Evolutionary conservation across 1,140 invertebrate genomes (phyloP).

Genomic region (Paraescarpia echinospica): DNA sequence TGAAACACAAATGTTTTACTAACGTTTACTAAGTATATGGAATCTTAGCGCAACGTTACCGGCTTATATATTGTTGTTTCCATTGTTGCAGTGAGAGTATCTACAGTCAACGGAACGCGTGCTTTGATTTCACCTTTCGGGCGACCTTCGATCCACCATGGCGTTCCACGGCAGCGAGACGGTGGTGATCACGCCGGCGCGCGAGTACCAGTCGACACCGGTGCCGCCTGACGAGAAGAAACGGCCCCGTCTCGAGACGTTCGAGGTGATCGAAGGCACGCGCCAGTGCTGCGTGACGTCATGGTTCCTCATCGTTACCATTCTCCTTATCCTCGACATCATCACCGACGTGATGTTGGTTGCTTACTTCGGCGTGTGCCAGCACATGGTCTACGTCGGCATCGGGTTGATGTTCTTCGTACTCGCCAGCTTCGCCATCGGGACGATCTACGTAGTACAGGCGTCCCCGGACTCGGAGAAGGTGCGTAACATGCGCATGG

Average conservation of each 20-base stretch:
- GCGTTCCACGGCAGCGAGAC: not conserved
- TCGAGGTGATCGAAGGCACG: not conserved
- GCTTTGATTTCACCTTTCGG: not conserved
- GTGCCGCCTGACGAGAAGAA: not conserved
- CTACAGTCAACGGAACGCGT: not conserved
- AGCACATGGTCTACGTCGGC: conserved; percentile 14
- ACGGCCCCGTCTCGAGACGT: not conserved
- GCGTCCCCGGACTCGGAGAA: not conserved
- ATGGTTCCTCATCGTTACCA: conserved; percentile 13
- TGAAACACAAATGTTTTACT: not conserved
- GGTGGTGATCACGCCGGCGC: not conserved
- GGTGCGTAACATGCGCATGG: not conserved
- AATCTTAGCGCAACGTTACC: too few species aligned
- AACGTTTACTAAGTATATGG: too few species aligned
- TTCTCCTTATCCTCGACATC: conserved; percentile 22
- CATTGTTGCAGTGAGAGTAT: not conserved
- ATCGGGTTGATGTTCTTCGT: not conserved
- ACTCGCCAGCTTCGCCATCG: not conserved
- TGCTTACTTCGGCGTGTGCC: not conserved
- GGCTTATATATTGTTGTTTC: not conserved
- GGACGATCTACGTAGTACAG: not conserved
- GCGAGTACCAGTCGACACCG: not conserved
- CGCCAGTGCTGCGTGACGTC: conserved; percentile 9
- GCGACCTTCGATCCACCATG: not conserved
- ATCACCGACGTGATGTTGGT: conserved; percentile 23